Evolutionary conservation across 1,140 invertebrate genomes (phyloP).

Genomic region (Plodia interpunctella): DNA sequence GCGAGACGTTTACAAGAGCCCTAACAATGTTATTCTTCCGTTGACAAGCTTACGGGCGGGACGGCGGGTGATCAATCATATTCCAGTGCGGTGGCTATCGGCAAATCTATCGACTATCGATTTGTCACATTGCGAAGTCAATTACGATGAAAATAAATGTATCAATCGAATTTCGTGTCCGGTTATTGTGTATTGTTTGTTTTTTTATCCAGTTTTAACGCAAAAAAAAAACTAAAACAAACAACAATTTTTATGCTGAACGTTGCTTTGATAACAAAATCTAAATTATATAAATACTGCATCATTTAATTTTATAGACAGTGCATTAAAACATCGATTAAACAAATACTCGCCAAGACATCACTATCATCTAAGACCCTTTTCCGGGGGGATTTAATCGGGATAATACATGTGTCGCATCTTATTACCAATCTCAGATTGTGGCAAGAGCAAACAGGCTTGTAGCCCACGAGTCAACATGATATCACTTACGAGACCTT

Average conservation of each 20-base stretch:
- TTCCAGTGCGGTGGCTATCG: slow-evolving; percentile 28
- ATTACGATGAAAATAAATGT: slow-evolving; percentile 11
- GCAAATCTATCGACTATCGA: slow-evolving; percentile 26
- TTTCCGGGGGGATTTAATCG: slow-evolving; percentile 57
- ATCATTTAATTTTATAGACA: no score
- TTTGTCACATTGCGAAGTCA: slow-evolving; percentile 21
- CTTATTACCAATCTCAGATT: slow-evolving; percentile 70
- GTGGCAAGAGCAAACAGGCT: slow-evolving; percentile 61
- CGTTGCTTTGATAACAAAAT: no score
- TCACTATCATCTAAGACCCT: slow-evolving; percentile 56
- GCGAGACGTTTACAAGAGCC: slow-evolving; percentile 61
- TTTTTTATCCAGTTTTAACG: no score
- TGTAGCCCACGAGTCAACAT: slow-evolving; percentile 56
- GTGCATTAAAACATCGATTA: not conserved
- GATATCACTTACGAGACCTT: slow-evolving; percentile 59
- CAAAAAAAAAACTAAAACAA: no score
- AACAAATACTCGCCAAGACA: slow-evolving; percentile 26
- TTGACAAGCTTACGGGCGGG: slow-evolving; percentile 51
- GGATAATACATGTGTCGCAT: slow-evolving; percentile 72
- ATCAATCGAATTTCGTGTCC: not conserved
- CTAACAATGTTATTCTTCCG: slow-evolving; percentile 70
- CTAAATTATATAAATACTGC: no score
- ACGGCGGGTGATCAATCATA: slow-evolving; percentile 56
- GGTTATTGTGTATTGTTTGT: not conserved
- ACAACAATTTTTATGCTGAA: no score